Percentiles rank a stretch among this genome's conserved stretches.
phyloP scores from a whole-genome alignment of 2,113 vertebrate species.

The Pelecanoides urinatrix region DNA sequence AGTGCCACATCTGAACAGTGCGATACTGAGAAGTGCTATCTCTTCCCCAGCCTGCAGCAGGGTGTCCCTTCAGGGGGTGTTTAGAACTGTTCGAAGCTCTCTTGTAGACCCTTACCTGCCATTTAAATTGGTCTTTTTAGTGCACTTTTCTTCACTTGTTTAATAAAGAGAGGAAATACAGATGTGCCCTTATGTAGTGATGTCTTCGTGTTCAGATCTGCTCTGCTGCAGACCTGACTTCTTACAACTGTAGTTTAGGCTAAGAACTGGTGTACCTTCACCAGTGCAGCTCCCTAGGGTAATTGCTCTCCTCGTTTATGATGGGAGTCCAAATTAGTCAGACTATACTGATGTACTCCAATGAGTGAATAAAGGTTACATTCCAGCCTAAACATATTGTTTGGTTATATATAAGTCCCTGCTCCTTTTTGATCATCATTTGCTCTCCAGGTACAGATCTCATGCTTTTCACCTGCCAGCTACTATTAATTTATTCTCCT shows the following conservation, averaged over 20 bases:
- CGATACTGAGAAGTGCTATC: neutral
- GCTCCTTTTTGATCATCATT: neutral
- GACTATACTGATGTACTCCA: neutral
- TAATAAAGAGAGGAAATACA: neutral
- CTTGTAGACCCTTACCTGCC: neutral
- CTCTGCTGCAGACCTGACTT: neutral
- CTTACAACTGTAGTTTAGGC: neutral
- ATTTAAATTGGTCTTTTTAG: neutral
- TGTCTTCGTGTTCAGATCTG: neutral
- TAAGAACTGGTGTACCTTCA: neutral
- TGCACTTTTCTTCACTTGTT: neutral
- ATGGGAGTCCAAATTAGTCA: neutral
- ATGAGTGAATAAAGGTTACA: neutral
- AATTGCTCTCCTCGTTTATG: neutral
- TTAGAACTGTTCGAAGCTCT: neutral
- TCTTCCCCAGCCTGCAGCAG: neutral
- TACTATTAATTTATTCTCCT: neutral
- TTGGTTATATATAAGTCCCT: neutral
- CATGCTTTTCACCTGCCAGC: neutral
- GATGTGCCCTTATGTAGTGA: neutral
- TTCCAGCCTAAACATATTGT: neutral
- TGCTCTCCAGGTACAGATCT: neutral
- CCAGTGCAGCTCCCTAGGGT: neutral
- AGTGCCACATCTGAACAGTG: neutral
- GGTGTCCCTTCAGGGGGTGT: neutral